Base-by-base conservation (phyloP, 2,113 vertebrate species). In the Macheiramphus alcinus region DNA sequence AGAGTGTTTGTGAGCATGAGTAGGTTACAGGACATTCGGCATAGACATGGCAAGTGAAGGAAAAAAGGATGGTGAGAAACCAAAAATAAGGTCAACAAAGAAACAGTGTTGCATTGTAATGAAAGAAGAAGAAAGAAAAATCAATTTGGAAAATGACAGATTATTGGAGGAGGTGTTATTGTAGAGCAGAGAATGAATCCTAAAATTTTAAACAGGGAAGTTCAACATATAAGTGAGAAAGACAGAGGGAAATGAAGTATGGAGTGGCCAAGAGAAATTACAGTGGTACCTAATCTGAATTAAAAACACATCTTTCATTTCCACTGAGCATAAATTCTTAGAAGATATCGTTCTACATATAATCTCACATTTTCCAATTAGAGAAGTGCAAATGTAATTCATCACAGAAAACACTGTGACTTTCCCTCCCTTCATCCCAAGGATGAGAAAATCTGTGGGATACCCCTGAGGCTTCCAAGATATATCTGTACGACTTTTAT, bases 401-500 rank as follows among this genome's bases (percentile, higher is more conserved):
- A 34, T 34, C 47, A 67, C 4, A 17, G 14, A 50, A 85, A 85
- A 43, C 42, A 27, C 42, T 38, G 17, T 66, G 42, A 80, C 47
- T 47, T 63, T 13, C 70, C 66, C 32, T 72, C 10, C 21, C 23
- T 80, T 88, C 55, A 76, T 21, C 47, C 32, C 32, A 87, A 2
- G 6, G 32, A n/a, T 1, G 3, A 53, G 16, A 63, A 81, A 63
- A 74, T 21, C 7, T 8, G 36, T 52, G 40, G 55, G 18, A 75
- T 36, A 81, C 11, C 27, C 56, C 3, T 10, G 1, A 36, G 7
- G 18, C n/a, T 89, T 65, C 53, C 23, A 36, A 59, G 67, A 84
- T 2, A 2, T 6, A 42, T 3, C 27, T 42, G 1, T 3, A 13
- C 13, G 9, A 38, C 5, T 78, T 62, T 50, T 34, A 58, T 29